A percentile compares a stretch with the other conserved stretches of the same genome.
These are phyloP conservation scores for Hypercompe scribonia DNA, from an alignment of 2,888 invertebrate genomes.

Conservation along the genomic window DNA sequence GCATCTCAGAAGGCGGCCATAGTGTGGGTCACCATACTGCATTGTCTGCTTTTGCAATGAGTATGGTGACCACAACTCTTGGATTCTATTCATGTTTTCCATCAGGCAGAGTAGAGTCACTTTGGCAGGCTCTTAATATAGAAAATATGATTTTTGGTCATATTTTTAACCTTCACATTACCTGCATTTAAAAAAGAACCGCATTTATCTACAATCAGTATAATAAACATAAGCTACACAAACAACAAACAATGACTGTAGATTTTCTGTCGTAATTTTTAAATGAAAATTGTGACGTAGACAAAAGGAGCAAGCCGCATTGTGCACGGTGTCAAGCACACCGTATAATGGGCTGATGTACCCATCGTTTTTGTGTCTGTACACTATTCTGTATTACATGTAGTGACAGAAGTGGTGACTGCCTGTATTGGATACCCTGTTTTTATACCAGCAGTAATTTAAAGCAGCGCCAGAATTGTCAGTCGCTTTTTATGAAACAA, in stretches of 20 bases:
- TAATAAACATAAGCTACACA: slow-evolving; percentile 18
- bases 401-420: slow-evolving; percentile 24
- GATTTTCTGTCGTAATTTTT: slow-evolving; percentile 40
- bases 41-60: too few species aligned
- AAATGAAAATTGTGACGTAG: slow-evolving; percentile 27
- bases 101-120: too few species aligned
- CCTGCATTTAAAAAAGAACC: neutral
- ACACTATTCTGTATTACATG: slow-evolving; percentile 6
- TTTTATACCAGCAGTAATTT: too few species aligned
- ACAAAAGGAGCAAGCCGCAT: slow-evolving; percentile 41
- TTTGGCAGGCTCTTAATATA: too few species aligned
- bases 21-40: too few species aligned
- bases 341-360: slow-evolving; percentile 48
- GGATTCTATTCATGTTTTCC: too few species aligned
- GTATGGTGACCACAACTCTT: too few species aligned
- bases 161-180: neutral
- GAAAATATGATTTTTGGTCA: too few species aligned
- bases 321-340: slow-evolving; percentile 52
- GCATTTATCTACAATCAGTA: slow-evolving; percentile 28
- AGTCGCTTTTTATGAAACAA: too few species aligned
- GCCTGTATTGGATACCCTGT: neutral
- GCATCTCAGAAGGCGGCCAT: too few species aligned
- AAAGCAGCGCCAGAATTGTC: too few species aligned
- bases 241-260: slow-evolving; percentile 38
- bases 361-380: slow-evolving; percentile 25